Base-by-base conservation (phyloP, 2,113 vertebrate species). In the Periophthalmodon schlosseri region DNA sequence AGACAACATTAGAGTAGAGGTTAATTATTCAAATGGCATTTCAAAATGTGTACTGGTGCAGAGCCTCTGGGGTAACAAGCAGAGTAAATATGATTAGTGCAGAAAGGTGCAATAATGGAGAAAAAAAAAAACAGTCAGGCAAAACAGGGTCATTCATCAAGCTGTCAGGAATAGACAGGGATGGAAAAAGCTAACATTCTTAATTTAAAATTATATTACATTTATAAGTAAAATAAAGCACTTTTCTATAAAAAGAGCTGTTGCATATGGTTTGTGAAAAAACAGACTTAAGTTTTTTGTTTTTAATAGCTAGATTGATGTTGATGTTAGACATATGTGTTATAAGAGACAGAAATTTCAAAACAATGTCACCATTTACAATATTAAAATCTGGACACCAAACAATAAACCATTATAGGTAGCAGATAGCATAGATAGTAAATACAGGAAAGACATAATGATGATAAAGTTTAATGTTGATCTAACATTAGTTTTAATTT, bases 1-100 rank as follows among this genome's bases (percentile, higher is more conserved):
- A 72, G 10, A 28, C 34, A 54, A 52, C 70, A 61, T 75, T 71
- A 72, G 61, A 81, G 36, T 60, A 39, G 65, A 76, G 73, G 68
- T 64, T 84, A 87, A 87, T 75, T 49, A 78, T 82, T 80, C 72
- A 75, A 73, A 80, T 78, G 13, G 81, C 74, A 81, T 86, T 80
- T 76, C 75, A 63, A 74, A 74, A 36, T 52, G 46, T 10, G 66
- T n/a, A 46, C 14, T 78, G 44, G 60, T 71, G 12, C 2, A 66
- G 24, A 6, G 52, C 20, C 80, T 75, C 74, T 7, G 28, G 70
- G 82, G 78, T 16, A 47, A 64, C 54, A 14, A 66, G 58, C 54
- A 57, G 21, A 39, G 64, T 72, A 72, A 72, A 78, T 71, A 81
- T 68, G 58, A 65, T 65, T 28, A 61, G 63, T 44, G 63, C 44